A percentile compares a stretch with the other conserved stretches of the same genome.
phyloP scores from a whole-genome alignment of 2,888 invertebrate genomes.

The Allolobophora icterica region DNA sequence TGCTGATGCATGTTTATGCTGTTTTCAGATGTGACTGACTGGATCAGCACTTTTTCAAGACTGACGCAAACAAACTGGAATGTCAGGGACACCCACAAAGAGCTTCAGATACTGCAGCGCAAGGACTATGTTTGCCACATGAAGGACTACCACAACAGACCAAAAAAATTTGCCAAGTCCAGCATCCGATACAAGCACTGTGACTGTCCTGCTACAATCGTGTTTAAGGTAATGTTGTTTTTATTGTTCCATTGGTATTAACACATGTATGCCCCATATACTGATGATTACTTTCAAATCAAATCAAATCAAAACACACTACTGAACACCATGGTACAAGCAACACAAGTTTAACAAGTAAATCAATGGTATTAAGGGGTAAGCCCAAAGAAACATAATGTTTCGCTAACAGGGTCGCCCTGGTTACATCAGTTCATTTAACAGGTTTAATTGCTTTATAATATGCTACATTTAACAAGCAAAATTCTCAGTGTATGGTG shows the following conservation, averaged over 20 bases:
- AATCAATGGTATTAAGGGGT: no score
- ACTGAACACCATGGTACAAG: no score
- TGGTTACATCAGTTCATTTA: no score
- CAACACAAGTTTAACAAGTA: no score
- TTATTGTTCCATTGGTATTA: background rate
- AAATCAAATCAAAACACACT: no score
- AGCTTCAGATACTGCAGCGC: background rate
- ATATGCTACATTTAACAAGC: no score
- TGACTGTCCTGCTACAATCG: background rate
- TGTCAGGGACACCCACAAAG: background rate
- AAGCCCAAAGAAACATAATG: no score
- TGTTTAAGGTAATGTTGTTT: slow-evolving; percentile 4
- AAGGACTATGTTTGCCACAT: background rate
- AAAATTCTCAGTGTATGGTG: no score
- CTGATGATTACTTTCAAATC: background rate
- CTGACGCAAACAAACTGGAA: background rate
- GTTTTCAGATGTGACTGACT: background rate
- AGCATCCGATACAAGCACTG: background rate
- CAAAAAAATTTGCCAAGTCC: background rate
- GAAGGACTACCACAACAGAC: background rate
- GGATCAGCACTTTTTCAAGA: background rate
- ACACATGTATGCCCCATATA: background rate
- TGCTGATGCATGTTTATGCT: background rate
- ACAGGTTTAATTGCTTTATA: no score
- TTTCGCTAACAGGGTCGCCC: no score